These are phyloP conservation scores for Pelodytes ibericus DNA, from an alignment of 2,797 vertebrate species.

Conservation along the genomic window DNA sequence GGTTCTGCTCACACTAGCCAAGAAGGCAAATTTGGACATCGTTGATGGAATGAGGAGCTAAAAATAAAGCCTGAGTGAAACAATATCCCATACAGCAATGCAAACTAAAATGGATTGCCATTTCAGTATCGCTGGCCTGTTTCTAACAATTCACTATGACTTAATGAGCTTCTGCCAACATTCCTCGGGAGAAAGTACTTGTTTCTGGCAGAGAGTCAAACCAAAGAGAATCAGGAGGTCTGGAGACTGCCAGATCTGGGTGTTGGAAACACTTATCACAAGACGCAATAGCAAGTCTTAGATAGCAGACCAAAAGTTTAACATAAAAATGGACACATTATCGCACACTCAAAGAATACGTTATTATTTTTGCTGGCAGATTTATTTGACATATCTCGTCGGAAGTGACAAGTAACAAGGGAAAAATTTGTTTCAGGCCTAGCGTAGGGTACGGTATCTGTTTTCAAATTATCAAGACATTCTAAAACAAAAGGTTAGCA, in stretches of 20 bases:
- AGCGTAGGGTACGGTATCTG: background rate
- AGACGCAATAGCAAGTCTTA: slow-evolving; percentile 5
- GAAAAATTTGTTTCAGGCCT: background rate
- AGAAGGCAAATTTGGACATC: slow-evolving; percentile 15
- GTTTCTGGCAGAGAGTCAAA: slow-evolving; percentile 29
- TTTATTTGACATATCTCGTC: slow-evolving; percentile 1
- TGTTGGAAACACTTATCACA: slow-evolving; percentile 7
- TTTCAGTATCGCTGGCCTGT: slow-evolving; percentile 11
- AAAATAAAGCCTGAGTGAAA: slow-evolving; percentile 13
- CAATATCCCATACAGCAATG: slow-evolving; percentile 4
- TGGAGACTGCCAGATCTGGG: slow-evolving; percentile 7
- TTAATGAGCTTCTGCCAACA: slow-evolving; percentile 10
- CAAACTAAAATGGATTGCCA: slow-evolving; percentile 15
- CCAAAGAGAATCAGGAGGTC: slow-evolving; percentile 3
- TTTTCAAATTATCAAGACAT: slow-evolving; percentile 2
- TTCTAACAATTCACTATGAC: background rate
- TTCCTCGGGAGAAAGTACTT: slow-evolving; percentile 6
- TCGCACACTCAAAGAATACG: background rate
- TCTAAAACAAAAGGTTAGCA: background rate
- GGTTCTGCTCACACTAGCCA: slow-evolving; percentile 3
- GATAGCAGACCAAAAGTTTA: background rate
- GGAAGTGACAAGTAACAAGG: background rate
- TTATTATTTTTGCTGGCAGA: background rate
- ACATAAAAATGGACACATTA: slow-evolving; percentile 8
- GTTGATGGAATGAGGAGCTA: slow-evolving; percentile 7